These are phyloP conservation scores for Sepiola atlantica DNA, from an alignment of 2,888 invertebrate species.

Conservation along the genomic window DNA sequence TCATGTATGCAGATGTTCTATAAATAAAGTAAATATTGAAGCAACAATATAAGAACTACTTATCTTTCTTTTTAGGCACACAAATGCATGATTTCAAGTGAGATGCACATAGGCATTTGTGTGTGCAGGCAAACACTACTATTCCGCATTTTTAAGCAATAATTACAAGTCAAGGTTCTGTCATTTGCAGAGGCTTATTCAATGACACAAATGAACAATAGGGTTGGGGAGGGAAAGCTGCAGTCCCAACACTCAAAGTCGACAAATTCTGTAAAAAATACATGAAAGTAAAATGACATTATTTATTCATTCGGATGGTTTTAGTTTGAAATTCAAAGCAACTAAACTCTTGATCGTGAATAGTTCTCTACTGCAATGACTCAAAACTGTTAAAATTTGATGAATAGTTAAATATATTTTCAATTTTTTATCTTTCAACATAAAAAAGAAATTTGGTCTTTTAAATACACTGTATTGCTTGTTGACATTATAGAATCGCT, in stretches of 20 bases:
- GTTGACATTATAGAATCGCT: background rate
- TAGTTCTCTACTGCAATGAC: background rate
- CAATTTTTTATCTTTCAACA: background rate
- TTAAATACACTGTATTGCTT: background rate
- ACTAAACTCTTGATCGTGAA: background rate
- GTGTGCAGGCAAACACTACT: constrained; percentile 32
- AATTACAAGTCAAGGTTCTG: constrained; percentile 20
- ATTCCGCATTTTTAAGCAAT: constrained; percentile 9
- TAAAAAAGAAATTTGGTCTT: background rate
- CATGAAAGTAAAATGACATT: background rate
- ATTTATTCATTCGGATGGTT: constrained; percentile 13
- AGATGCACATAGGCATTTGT: background rate
- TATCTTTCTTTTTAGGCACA: background rate
- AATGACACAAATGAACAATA: background rate
- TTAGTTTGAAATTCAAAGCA: constrained; percentile 14
- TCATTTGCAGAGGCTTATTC: constrained; percentile 5
- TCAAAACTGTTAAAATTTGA: background rate
- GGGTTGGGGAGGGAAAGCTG: background rate
- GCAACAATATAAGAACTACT: background rate
- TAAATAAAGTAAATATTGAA: background rate
- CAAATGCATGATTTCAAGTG: background rate
- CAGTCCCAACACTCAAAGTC: background rate
- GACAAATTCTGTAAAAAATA: background rate
- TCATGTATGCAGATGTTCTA: background rate
- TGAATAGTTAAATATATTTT: background rate